Conservation (phyloP, 2,113 vertebrate species). For the Syngnathus floridae region DNA sequence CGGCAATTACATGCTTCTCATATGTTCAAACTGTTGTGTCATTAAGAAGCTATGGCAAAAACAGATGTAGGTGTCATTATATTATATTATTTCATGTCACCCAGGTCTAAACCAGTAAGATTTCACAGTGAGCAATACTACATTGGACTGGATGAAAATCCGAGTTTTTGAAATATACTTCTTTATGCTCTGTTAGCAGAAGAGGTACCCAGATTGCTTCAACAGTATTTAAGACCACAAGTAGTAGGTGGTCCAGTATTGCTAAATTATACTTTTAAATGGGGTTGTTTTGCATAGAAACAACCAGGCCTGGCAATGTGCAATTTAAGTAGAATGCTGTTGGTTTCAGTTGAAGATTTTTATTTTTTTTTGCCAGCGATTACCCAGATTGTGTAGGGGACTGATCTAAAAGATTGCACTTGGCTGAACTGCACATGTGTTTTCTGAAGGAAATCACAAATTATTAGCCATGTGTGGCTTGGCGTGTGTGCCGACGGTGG, state of each 20-base stretch:
- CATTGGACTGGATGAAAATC: background rate
- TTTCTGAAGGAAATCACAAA: constrained; percentile 39
- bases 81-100: background rate
- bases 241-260: background rate
- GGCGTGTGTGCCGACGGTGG: constrained; percentile 46
- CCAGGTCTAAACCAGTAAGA: background rate
- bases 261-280: background rate
- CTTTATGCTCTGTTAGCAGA: background rate
- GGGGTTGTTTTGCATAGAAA: background rate
- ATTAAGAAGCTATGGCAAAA: background rate
- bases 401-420: constrained; percentile 12
- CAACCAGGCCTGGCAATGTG: background rate
- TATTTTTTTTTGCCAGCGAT: constrained; percentile 1
- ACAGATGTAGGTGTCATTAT: background rate
- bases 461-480: constrained; percentile 36
- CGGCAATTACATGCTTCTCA: background rate
- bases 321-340: background rate
- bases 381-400: background rate
- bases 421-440: constrained; percentile 1
- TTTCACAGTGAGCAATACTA: background rate
- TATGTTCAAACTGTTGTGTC: background rate
- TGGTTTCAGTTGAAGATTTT: background rate
- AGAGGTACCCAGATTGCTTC: too few relatives aligned
- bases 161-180: background rate
- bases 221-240: too few relatives aligned